Conservation (phyloP, 2,888 invertebrate genomes). For the Brachynemurus nebulosus region DNA sequence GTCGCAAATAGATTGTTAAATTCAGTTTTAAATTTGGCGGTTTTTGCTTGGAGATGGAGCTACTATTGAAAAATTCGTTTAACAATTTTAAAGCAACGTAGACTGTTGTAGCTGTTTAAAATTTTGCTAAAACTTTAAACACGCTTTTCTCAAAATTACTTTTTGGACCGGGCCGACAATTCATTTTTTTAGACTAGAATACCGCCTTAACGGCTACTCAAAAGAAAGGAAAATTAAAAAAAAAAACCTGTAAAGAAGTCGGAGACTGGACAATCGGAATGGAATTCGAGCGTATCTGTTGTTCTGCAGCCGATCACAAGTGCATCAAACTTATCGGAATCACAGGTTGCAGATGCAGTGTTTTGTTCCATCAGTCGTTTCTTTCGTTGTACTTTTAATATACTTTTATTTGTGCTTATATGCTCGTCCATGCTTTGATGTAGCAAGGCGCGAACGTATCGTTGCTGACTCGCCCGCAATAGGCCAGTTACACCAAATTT, state of each 20-base stretch:
- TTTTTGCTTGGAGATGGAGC: no score
- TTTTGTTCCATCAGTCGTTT: slow-evolving; percentile 28
- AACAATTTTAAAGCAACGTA: no score
- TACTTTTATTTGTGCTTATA: slow-evolving; percentile 3
- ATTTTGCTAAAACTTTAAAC: no score
- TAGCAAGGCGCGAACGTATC: slow-evolving; percentile 28
- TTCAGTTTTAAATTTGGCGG: no score
- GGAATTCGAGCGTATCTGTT: slow-evolving; percentile 65
- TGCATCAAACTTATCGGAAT: slow-evolving; percentile 45
- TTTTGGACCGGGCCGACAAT: no score
- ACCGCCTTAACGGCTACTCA: not conserved
- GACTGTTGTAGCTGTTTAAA: no score
- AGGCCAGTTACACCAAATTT: slow-evolving; percentile 58
- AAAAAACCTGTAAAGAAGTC: slow-evolving; percentile 48
- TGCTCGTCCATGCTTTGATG: slow-evolving; percentile 5
- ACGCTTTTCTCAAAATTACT: no score
- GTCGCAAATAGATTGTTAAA: no score
- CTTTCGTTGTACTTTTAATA: slow-evolving; percentile 20
- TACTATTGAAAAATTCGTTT: no score
- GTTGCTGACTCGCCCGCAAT: slow-evolving; percentile 38
- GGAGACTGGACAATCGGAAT: slow-evolving; percentile 54
- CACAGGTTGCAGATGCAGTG: slow-evolving; percentile 31
- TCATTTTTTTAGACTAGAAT: no score
- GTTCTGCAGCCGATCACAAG: slow-evolving; percentile 64
- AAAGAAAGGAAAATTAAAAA: not conserved